These are phyloP conservation scores for Paratrypauchen microcephalus DNA, from an alignment of 2,797 vertebrate genomes.

Conservation along the genomic window DNA sequence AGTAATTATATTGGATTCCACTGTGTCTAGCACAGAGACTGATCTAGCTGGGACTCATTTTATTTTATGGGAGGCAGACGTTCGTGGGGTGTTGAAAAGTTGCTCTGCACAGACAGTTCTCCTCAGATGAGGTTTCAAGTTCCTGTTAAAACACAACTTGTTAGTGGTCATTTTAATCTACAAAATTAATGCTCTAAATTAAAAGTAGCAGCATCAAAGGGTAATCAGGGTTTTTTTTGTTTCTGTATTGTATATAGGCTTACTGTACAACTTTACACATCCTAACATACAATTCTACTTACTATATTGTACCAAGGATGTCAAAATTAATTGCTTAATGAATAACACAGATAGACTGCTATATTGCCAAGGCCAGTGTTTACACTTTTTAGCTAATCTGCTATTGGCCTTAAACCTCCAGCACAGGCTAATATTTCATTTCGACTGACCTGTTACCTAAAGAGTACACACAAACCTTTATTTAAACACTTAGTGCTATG, in stretches of 20 bases:
- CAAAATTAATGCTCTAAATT: conserved; percentile 23
- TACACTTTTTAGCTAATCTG: no score
- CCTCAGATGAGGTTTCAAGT: conserved; percentile 48
- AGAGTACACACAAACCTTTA: no score
- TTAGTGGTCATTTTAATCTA: conserved; percentile 36
- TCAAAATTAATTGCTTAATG: no score
- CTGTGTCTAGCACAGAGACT: conserved; percentile 51
- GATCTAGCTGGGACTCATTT: conserved; percentile 55
- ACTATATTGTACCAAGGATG: neutral
- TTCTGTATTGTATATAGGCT: neutral
- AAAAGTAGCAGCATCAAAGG: neutral
- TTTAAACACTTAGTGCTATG: no score
- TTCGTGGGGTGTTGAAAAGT: conserved; percentile 63
- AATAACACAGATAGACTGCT: no score
- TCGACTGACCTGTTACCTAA: no score
- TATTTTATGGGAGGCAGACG: conserved; percentile 49
- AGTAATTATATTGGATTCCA: conserved; percentile 50
- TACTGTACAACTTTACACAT: neutral
- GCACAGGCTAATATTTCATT: no score
- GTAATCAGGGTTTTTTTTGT: conserved; percentile 10
- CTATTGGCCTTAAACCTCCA: no score
- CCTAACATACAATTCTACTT: neutral
- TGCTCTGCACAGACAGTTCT: conserved; percentile 33
- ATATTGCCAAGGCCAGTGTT: no score
- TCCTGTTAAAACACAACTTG: conserved; percentile 19